A percentile compares a stretch with the other conserved stretches of the same genome.
phyloP scores from a whole-genome alignment of 2,888 invertebrate species.

The Hyles lineata region DNA sequence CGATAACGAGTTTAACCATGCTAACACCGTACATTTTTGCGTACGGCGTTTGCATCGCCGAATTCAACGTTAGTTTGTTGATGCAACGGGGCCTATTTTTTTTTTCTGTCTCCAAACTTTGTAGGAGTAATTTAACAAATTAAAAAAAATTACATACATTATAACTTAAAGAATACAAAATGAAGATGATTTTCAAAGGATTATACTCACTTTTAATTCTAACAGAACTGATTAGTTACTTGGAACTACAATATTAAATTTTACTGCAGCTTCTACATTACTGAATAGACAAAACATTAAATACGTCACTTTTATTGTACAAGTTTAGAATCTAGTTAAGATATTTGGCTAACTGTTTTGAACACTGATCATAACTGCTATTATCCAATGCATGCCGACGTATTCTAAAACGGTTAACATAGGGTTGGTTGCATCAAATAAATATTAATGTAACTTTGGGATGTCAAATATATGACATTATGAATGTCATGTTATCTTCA shows the following conservation, averaged over 20 bases:
- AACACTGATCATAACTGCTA: not conserved
- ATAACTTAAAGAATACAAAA: not conserved
- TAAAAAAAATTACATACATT: not conserved
- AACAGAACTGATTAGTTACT: not conserved
- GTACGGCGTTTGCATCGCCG: too few species aligned
- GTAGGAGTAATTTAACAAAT: not conserved
- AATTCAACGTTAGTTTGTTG: not conserved
- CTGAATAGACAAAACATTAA: not conserved
- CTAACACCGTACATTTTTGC: too few species aligned
- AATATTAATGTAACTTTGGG: too few species aligned
- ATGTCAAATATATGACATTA: too few species aligned
- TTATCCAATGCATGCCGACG: not conserved
- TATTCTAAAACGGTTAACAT: not conserved
- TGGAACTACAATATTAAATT: not conserved
- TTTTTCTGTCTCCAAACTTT: not conserved
- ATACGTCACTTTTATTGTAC: not conserved
- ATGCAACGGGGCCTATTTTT: not conserved
- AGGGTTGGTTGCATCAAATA: too few species aligned
- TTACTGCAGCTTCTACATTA: constrained; percentile 2
- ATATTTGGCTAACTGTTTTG: not conserved
- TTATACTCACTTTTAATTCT: not conserved
- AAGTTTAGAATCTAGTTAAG: constrained; percentile 9
- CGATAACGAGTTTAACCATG: too few species aligned
- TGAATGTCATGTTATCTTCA: too few species aligned
- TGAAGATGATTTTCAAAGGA: constrained; percentile 10